These are phyloP conservation scores for Gopherus flavomarginatus DNA, from an alignment of 2,113 vertebrate species.

Conservation along the genomic window DNA sequence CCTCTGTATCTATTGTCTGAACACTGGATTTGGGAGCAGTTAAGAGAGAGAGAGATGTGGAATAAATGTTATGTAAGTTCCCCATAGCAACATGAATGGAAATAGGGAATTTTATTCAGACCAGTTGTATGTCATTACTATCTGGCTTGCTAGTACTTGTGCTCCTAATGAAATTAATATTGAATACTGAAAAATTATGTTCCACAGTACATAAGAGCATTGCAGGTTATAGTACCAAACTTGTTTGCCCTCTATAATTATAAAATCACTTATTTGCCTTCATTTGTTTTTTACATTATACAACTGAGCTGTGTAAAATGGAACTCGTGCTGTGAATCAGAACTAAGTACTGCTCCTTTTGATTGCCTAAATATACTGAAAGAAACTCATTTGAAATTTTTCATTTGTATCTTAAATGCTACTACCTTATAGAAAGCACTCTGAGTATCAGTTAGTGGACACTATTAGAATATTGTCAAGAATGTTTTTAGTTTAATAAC, in stretches of 20 bases:
- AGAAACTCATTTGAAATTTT: conserved; percentile 32
- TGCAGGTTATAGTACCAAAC: not conserved
- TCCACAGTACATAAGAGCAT: not conserved
- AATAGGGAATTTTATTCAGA: not conserved
- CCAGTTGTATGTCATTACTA: not conserved
- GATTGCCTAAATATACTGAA: conserved; percentile 49
- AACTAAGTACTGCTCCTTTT: conserved; percentile 23
- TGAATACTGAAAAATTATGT: not conserved
- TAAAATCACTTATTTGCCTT: conserved; percentile 27
- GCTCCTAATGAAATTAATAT: not conserved
- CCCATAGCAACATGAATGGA: not conserved
- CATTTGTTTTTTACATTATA: conserved; percentile 1
- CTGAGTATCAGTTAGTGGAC: conserved; percentile 36
- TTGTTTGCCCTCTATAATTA: conserved; percentile 3
- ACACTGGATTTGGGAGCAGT: not conserved
- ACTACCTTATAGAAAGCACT: conserved; percentile 18
- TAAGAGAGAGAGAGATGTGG: not conserved
- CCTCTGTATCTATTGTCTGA: not conserved
- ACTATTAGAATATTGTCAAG: conserved; percentile 21
- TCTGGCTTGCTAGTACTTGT: not conserved
- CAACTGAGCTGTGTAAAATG: conserved; percentile 34
- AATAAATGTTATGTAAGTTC: not conserved
- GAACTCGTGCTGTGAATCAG: conserved; percentile 22
- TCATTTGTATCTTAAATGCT: conserved; percentile 28
- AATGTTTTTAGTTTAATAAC: conserved; percentile 21